Base-by-base conservation (phyloP, 1,140 invertebrate genomes). In the Aphelenchoides besseyi region DNA sequence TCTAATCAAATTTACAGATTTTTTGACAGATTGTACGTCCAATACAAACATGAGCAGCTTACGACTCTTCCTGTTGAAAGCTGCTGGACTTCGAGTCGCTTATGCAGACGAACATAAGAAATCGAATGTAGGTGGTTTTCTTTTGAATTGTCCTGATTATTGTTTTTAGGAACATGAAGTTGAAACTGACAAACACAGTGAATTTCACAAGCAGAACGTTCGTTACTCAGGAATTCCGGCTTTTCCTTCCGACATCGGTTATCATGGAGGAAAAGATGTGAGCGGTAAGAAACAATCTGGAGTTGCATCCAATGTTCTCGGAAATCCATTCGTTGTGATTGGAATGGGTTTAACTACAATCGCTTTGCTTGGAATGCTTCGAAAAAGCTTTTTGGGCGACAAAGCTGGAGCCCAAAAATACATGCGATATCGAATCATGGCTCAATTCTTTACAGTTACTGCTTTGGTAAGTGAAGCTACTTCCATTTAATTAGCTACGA, bases 381-480 rank as follows among this genome's bases (percentile, higher is more conserved):
- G 72, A 29, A 62, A 52, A 29, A 75, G 71, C 16, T 74, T 80
- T 23, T 0, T 72, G 3, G 77, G 77, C 3, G 77, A 79, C 57
- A 75, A 74, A 61, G 23, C 73, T 3, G 77, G 77, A 12, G 70
- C 77, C 2, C 77, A 79, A 33, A 76, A 75, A 33, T 71, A 71
- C 68, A 79, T 79, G 77, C 75, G 72, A 30, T 78, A 79, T 66
- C 77, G 77, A 73, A 79, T 79, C 37, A 79, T 79, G 74, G 77
- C 77, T 16, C 77, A 79, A 68, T 79, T 80, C 53, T 79, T 79
- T 68, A 79, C 77, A 2, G 77, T 79, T 18, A 79, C 72, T 9
- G 73, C 71, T 2, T 53, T 79, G 3, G 77, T 79, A 77, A 62
- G 76, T 78, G 8, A 74, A 74, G 16, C 30, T 78, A 2, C 73